Percentiles rank a stretch among this genome's conserved stretches.
Evolutionary conservation across 1,140 invertebrate species (phyloP).

Genomic region (Triops longicaudatus): DNA sequence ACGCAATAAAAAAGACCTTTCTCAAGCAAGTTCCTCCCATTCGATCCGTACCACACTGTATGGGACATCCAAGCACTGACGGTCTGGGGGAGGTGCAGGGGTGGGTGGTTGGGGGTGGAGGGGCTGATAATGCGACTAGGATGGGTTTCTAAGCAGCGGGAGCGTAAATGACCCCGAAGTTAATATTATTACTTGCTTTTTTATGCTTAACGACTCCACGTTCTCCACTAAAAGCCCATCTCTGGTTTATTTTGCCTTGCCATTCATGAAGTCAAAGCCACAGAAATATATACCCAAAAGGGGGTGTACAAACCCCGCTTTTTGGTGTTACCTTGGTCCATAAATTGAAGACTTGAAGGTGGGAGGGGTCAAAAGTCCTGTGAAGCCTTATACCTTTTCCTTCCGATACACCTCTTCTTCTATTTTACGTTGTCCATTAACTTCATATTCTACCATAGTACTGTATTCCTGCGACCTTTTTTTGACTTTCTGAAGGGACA

Average conservation of each 20-base stretch:
- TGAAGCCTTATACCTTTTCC: too few relatives aligned
- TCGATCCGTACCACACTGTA: background rate
- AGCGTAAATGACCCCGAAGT: background rate
- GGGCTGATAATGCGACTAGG: background rate
- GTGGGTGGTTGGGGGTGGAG: too few relatives aligned
- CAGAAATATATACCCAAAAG: background rate
- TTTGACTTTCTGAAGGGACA: too few relatives aligned
- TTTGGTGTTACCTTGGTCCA: background rate
- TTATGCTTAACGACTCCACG: background rate
- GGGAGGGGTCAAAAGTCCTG: too few relatives aligned
- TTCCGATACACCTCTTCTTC: too few relatives aligned
- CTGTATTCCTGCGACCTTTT: too few relatives aligned
- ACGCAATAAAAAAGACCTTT: background rate
- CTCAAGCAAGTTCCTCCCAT: background rate
- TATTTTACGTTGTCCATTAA: too few relatives aligned
- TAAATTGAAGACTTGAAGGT: too few relatives aligned
- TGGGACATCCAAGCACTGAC: too few relatives aligned
- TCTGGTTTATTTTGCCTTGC: background rate
- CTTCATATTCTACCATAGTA: too few relatives aligned
- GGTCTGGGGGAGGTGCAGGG: too few relatives aligned
- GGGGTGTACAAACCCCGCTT: background rate
- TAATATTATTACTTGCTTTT: background rate
- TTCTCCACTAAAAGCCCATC: background rate
- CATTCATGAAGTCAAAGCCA: slow-evolving; percentile 7
- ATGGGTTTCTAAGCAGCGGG: background rate